Conservation (phyloP, 2,113 vertebrate genomes). For the Anser cygnoides region DNA sequence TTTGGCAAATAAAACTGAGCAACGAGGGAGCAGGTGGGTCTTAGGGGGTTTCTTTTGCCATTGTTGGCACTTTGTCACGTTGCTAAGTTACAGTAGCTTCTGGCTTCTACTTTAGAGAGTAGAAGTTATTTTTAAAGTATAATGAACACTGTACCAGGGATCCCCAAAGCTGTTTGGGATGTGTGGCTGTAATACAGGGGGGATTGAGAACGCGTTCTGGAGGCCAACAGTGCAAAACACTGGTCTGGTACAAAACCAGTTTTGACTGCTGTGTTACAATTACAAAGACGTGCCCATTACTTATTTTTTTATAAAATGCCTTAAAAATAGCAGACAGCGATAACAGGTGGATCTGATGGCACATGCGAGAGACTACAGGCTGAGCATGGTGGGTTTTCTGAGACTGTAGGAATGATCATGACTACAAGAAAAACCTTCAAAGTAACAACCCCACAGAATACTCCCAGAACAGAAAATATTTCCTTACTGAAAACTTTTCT, state of each 20-base stretch:
- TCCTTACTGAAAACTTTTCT: neutral
- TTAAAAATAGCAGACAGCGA: neutral
- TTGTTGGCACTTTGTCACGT: conserved; percentile 44
- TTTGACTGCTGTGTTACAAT: neutral
- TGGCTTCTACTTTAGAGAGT: conserved; percentile 38
- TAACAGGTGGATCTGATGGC: neutral
- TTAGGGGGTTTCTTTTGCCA: conserved; percentile 23
- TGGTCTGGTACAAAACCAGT: neutral
- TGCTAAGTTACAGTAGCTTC: conserved; percentile 71
- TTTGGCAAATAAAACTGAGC: conserved; percentile 59
- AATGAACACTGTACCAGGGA: conserved; percentile 14
- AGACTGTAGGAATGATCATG: neutral
- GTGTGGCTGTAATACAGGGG: neutral
- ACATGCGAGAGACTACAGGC: neutral
- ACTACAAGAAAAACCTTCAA: neutral
- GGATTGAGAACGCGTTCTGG: neutral
- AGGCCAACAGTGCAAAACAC: neutral
- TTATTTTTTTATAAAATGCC: neutral
- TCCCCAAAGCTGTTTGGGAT: neutral
- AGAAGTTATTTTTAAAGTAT: conserved; percentile 61
- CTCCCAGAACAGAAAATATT: neutral
- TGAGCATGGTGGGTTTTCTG: neutral
- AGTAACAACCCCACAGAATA: neutral
- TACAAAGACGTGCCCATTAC: accelerated
- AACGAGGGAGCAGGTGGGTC: conserved; percentile 46